Conservation (phyloP, 2,888 invertebrate genomes). For the Terebella lapidaria region DNA sequence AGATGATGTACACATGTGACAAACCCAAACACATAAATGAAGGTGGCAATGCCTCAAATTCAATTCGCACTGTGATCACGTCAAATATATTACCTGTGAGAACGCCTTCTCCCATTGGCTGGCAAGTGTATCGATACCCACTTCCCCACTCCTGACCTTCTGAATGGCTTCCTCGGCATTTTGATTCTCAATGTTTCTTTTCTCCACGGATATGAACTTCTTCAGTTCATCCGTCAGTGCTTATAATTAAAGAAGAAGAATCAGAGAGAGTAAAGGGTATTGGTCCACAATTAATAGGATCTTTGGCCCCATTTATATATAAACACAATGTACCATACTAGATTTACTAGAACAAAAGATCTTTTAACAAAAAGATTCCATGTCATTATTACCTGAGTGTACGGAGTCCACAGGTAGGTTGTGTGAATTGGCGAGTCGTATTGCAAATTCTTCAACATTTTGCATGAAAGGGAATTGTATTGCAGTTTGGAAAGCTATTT, state of each 20-base stretch:
- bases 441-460: not conserved
- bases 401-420: not conserved
- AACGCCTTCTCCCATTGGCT: not conserved
- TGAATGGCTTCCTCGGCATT: not conserved
- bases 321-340: too few relatives aligned
- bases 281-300: too few relatives aligned
- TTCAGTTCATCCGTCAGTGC: constrained; percentile 2
- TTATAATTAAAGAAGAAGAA: too few relatives aligned
- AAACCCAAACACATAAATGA: too few relatives aligned
- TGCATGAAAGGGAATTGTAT: not conserved
- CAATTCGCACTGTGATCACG: too few relatives aligned
- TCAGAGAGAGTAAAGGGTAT: too few relatives aligned
- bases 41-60: too few relatives aligned
- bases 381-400: too few relatives aligned
- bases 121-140: not conserved
- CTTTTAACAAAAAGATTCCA: too few relatives aligned
- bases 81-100: not conserved
- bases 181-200: not conserved
- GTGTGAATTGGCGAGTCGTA: not conserved
- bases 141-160: not conserved
- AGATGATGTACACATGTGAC: too few relatives aligned
- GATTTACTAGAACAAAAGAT: too few relatives aligned
- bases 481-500: not conserved
- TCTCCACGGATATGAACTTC: not conserved
- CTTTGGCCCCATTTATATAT: too few relatives aligned